Base-by-base conservation (phyloP, 92 coral and sea anemone genomes). In the Plumapathes pennacea region DNA sequence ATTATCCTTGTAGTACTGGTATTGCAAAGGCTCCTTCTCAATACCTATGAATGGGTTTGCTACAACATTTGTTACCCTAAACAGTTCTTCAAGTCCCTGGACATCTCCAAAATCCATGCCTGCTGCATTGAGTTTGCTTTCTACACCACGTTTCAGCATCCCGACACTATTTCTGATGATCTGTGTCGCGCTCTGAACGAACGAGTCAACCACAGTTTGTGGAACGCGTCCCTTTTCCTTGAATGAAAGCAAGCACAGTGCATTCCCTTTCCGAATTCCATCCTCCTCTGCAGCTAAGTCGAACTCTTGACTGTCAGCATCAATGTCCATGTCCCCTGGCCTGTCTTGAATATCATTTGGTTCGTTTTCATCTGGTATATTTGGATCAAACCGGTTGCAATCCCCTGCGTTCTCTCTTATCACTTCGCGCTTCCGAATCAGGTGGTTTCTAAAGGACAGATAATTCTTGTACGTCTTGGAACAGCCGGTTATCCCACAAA, bases 401-500 rank as follows among this genome's bases (percentile, higher is more conserved):
- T 60, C 55, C 26, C 25, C 50, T 40, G 20, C 38, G 36, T 44
- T 28, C 17, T 24, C 32, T 34, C 49, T 46, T 20, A 41, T 44
- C 38, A 65, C 61, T 53, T 65, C 54, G 75, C 65, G 82, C 55
- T 75, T 75, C 42, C 82, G 82, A 66, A 75, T 66, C 25, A 75
- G 24, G 52, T 75, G 82, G 50, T 75, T 75, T 66, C 82, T 57
- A 48, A 40, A 75, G 13, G 82, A 74, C 32, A 64, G 31, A 50
- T 47, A 57, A 20, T 64, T 63, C 50, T 54, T 49, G 65, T 77
- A 77, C 20, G 77, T 67, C 64, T 72, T 77, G 62, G 77, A 50
- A 59, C 84, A 77, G 29, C 77, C 77, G 50, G 67, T 65, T 32
- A 77, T 55, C 29, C 84, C 84, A 67, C 84, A 77, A 15, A 77